Percentiles rank a stretch among this genome's conserved stretches.
Conservation (phyloP, 2,797 vertebrate species). For the Calcarius lapponicus region DNA sequence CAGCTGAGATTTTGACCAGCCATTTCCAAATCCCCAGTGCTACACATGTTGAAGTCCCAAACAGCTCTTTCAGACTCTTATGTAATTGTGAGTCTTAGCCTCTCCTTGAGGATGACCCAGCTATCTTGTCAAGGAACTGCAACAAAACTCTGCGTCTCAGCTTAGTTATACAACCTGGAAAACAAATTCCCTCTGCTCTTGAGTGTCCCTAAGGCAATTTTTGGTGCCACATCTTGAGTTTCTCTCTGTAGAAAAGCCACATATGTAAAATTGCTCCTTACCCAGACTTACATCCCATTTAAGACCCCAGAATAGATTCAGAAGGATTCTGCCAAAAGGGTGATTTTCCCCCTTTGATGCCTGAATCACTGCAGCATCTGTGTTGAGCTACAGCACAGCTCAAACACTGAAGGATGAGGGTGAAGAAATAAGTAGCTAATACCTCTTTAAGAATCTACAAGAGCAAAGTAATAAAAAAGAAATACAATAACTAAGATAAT, state of each 20-base stretch:
- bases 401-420: not conserved
- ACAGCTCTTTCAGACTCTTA: not conserved
- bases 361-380: not conserved
- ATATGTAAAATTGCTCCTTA: not conserved
- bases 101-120: not conserved
- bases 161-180: not conserved
- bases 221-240: not conserved
- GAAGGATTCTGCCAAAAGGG: not conserved
- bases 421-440: not conserved
- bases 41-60: not conserved
- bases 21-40: not conserved
- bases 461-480: not conserved
- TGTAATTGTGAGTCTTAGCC: not conserved
- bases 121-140: not conserved
- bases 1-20: not conserved
- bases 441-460: not conserved
- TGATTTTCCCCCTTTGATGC: not conserved
- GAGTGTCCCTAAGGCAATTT: not conserved
- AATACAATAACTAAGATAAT: conserved; percentile 24
- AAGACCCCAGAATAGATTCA: not conserved
- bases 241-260: not conserved
- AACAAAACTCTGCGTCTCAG: not conserved
- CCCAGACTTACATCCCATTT: not conserved
- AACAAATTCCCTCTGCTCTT: not conserved
- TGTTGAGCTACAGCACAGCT: not conserved